These are phyloP conservation scores for Machimus atricapillus DNA, from an alignment of 2,888 invertebrate species.

Conservation along the genomic window DNA sequence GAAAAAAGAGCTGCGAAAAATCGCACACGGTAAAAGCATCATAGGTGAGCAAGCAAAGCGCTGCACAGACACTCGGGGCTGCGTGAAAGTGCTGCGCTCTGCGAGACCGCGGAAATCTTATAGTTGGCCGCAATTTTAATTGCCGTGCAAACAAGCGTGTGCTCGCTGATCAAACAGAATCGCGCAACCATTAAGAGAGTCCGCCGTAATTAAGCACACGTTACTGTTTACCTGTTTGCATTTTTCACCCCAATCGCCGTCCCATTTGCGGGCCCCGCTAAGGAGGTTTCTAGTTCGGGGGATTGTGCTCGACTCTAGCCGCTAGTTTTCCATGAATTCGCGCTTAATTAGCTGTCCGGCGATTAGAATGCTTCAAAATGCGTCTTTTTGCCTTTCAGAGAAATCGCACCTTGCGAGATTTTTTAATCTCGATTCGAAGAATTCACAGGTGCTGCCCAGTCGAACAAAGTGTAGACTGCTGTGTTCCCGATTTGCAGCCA, in stretches of 20 bases:
- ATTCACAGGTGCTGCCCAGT: background rate
- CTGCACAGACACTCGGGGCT: background rate
- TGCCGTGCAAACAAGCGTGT: constrained; percentile 34
- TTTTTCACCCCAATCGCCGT: constrained; percentile 4
- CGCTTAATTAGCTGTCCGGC: constrained; percentile 16
- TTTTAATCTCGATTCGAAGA: background rate
- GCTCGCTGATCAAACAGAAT: constrained; percentile 35
- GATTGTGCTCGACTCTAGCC: background rate
- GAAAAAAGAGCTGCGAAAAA: background rate
- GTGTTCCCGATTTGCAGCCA: background rate
- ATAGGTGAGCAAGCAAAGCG: background rate
- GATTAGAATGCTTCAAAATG: background rate
- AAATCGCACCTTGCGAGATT: constrained; percentile 18
- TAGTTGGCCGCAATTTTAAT: constrained; percentile 26
- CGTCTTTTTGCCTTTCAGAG: background rate
- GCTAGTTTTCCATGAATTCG: constrained; percentile 7
- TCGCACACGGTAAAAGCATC: background rate
- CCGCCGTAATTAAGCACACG: constrained; percentile 32
- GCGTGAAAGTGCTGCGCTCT: constrained; percentile 15
- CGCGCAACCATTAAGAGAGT: constrained; percentile 29
- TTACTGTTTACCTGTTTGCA: constrained; percentile 31
- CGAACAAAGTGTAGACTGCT: background rate
- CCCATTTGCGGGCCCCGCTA: background rate
- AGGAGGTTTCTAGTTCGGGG: constrained; percentile 12
- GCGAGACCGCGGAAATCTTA: constrained; percentile 21